Evolutionary conservation across 2,888 invertebrate species (phyloP), one percentile per base, ranked within the genome.

Genomic region (Protophormia terraenovae): DNA sequence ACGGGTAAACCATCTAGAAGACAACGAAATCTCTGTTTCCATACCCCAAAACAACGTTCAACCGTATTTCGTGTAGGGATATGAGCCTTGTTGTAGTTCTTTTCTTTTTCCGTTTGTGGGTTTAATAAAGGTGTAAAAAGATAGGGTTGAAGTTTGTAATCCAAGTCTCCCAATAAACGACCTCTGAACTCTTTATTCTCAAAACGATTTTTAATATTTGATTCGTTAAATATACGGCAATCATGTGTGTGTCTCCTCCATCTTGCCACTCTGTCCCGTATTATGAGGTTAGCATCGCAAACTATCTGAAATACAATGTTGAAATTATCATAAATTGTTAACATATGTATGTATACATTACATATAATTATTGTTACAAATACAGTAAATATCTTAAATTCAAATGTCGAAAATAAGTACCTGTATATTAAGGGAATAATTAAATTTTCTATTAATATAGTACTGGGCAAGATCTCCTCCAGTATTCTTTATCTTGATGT

Each of bases 211-310:
- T 72, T 72, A 8, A 72, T 55, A 6, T 10, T 38, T n/a, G 55
- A 55, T 22, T 72, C 55, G 12, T 71, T 71, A 12, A 71, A 71
- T n/a, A 50, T 71, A 32, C 50, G 8, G 16, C 32, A 50, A 16
- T 71, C 69, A 8, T 71, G 53, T 8, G 55, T 71, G 32, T 35
- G 53, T 3, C 55, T 55, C 32, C 55, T 38, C 60, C 73, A 73
- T 45, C 73, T 73, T 58, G 58, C 73, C 8, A 58, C 58, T n/a
- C 58, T 16, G 27, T 73, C 58, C 4, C 58, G 38, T 27, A 73
- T 73, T 24, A 24, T 60, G 14, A 73, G 27, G 35, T 73, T 32
- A 3, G 73, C 58, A 19, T 73, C 73, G 24, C 58, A 73, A 32
- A 73, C 24, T 5, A 58, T 8, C 58, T 58, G 8, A 0, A 27